Conservation (phyloP, 2,888 invertebrate genomes). For the Diabrotica balteata region DNA sequence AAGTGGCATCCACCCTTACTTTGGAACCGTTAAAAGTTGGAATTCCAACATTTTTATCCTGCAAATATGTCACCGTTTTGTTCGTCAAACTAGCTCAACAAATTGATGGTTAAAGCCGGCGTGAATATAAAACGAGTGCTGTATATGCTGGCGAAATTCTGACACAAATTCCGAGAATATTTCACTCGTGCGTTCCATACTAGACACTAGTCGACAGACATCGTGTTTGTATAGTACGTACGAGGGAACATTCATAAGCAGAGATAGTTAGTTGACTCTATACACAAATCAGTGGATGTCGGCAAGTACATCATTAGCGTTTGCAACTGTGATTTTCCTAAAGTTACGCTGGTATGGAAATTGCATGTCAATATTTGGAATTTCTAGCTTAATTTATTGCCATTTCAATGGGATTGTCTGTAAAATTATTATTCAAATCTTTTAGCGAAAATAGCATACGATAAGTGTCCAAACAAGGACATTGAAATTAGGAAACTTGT, state of each 20-base stretch:
- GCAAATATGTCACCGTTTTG: conserved; percentile 4
- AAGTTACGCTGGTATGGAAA: too few species aligned
- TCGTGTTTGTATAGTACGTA: conserved; percentile 1
- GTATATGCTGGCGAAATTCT: conserved; percentile 1
- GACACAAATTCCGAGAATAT: conserved; percentile 7
- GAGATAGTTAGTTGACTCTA: not conserved
- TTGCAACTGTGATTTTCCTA: too few species aligned
- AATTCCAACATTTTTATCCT: not conserved
- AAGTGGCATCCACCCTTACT: too few species aligned
- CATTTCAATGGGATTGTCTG: too few species aligned
- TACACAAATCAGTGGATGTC: not conserved
- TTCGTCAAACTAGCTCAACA: conserved; percentile 6
- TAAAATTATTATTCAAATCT: too few species aligned
- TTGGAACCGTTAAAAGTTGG: too few species aligned
- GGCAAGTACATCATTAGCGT: not conserved
- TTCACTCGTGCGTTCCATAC: not conserved
- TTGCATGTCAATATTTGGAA: too few species aligned
- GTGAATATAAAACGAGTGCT: conserved; percentile 3
- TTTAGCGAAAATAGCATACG: too few species aligned
- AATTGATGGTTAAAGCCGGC: conserved; percentile 9
- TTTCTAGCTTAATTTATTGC: too few species aligned
- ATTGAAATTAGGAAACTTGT: too few species aligned
- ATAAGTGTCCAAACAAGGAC: too few species aligned
- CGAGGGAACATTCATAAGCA: not conserved
- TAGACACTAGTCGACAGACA: not conserved